phyloP scores from a whole-genome alignment of 2,888 invertebrate species.

The Napeogenes inachia region DNA sequence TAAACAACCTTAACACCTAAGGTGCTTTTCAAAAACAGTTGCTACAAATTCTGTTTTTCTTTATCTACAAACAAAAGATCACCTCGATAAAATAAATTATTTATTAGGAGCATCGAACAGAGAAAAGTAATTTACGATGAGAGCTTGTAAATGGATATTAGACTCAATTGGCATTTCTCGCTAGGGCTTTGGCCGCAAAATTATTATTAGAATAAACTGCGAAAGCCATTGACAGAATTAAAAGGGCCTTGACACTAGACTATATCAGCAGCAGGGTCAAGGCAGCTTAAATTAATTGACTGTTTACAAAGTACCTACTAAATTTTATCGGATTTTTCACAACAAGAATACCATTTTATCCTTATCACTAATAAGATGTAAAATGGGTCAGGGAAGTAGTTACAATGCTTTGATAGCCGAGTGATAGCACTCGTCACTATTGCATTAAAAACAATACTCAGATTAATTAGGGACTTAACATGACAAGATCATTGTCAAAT shows the following conservation, averaged over 20 bases:
- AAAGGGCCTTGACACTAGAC: slow-evolving; percentile 53
- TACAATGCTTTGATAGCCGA: too few relatives aligned
- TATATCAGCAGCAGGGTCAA: slow-evolving; percentile 53
- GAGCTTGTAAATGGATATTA: slow-evolving; percentile 36
- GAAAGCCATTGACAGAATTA: slow-evolving; percentile 47
- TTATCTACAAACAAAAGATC: slow-evolving; percentile 11
- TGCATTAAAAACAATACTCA: slow-evolving; percentile 11
- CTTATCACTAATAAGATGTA: slow-evolving; percentile 33
- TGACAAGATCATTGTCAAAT: too few relatives aligned
- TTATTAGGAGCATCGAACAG: slow-evolving; percentile 35
- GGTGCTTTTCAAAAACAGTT: neutral
- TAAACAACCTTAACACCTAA: slow-evolving; percentile 5
- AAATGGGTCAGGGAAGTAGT: slow-evolving; percentile 7
- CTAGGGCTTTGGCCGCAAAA: slow-evolving; percentile 37
- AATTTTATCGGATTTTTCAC: slow-evolving; percentile 20
- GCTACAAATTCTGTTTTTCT: neutral
- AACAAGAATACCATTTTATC: slow-evolving; percentile 8
- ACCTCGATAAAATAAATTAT: slow-evolving; percentile 36
- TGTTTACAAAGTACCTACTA: slow-evolving; percentile 29
- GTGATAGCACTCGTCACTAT: neutral
- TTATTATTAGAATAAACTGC: slow-evolving; percentile 42
- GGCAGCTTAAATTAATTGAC: slow-evolving; percentile 57
- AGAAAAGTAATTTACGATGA: slow-evolving; percentile 42
- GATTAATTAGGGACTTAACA: slow-evolving; percentile 2
- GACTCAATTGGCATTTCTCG: slow-evolving; percentile 49